Evolutionary conservation across 2,113 vertebrate species (phyloP).

Genomic region (Cepphus grylle): DNA sequence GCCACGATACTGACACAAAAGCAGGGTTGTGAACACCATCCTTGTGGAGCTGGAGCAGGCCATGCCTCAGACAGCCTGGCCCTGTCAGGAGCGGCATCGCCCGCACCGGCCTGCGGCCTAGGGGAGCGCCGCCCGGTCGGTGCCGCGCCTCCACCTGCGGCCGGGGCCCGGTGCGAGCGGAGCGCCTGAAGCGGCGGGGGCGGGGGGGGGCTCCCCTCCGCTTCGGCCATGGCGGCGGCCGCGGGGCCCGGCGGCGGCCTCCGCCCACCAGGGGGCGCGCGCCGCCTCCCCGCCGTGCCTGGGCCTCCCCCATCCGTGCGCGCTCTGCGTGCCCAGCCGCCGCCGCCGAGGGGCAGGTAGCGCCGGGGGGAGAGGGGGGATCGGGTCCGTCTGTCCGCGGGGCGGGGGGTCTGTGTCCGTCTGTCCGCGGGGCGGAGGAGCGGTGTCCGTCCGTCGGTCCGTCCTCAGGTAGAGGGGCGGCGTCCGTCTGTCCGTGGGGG

Average conservation of each 20-base stretch:
- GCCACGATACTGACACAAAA: fast-evolving
- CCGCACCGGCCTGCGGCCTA: neutral
- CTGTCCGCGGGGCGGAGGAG: neutral
- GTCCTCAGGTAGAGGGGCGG: neutral
- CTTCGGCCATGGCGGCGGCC: too few relatives aligned
- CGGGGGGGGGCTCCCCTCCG: neutral
- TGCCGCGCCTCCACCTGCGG: too few relatives aligned
- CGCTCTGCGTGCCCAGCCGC: neutral
- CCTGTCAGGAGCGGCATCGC: too few relatives aligned
- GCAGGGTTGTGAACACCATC: fast-evolving
- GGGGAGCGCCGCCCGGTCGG: too few relatives aligned
- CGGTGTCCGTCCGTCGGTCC: too few relatives aligned
- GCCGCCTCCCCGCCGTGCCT: neutral
- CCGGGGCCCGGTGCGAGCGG: neutral
- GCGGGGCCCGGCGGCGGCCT: neutral
- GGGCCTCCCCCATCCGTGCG: neutral
- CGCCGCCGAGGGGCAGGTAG: neutral
- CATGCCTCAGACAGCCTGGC: neutral
- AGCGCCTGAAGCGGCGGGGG: neutral
- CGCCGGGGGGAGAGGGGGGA: neutral
- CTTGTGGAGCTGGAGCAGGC: neutral
- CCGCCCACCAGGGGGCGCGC: neutral
- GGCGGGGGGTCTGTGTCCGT: neutral
- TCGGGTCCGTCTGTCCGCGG: too few relatives aligned
- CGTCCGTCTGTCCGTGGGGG: neutral